These are phyloP conservation scores for Cyclophora punctaria DNA, from an alignment of 2,888 invertebrate species.

Conservation along the genomic window DNA sequence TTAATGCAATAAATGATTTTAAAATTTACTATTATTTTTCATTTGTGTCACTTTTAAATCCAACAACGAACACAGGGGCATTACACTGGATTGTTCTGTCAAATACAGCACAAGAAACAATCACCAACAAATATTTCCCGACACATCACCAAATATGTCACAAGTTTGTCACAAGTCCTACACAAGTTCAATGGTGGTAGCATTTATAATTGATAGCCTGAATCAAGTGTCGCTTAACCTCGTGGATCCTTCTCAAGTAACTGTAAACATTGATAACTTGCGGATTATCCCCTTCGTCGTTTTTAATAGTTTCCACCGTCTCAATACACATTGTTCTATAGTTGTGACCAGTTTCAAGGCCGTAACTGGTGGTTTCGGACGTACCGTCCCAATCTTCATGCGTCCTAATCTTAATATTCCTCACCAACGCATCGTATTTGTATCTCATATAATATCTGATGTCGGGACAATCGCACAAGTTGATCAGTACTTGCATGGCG, in stretches of 20 bases:
- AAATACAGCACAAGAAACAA: no score
- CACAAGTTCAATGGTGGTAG: conserved; percentile 24
- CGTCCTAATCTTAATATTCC: conserved; percentile 33
- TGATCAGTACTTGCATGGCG: conserved; percentile 52
- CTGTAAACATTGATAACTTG: conserved; percentile 49
- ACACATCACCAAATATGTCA: neutral
- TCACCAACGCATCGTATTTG: conserved; percentile 37
- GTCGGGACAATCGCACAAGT: conserved; percentile 60
- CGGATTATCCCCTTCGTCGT: conserved; percentile 44
- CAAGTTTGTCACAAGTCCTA: neutral
- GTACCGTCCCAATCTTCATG: conserved; percentile 59
- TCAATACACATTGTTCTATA: conserved; percentile 58
- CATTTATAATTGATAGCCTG: conserved; percentile 47
- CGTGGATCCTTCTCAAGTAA: conserved; percentile 35
- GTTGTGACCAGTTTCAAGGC: conserved; percentile 48
- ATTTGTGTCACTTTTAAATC: neutral
- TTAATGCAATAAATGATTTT: conserved; percentile 42
- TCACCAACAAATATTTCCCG: no score
- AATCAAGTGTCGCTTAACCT: conserved; percentile 39
- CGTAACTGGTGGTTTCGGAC: conserved; percentile 39
- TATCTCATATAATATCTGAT: conserved; percentile 43
- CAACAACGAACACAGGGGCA: no score
- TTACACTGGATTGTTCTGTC: no score
- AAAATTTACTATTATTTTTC: conserved; percentile 3
- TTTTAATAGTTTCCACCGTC: conserved; percentile 45